These are phyloP conservation scores for Brachypterus glaber DNA, from an alignment of 2,888 invertebrate species.

Conservation along the genomic window DNA sequence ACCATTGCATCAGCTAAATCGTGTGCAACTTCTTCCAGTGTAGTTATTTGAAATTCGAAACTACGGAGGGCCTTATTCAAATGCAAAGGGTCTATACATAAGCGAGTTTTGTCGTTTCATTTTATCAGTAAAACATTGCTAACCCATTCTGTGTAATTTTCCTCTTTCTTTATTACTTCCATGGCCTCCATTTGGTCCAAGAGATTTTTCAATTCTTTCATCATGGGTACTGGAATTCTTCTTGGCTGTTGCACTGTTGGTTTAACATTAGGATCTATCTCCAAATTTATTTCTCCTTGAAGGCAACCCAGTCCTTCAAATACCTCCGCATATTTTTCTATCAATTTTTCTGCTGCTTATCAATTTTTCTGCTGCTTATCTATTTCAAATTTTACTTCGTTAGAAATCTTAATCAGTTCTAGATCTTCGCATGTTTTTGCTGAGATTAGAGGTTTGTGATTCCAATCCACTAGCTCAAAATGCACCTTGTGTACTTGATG, in stretches of 20 bases:
- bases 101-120: slow-evolving; percentile 12
- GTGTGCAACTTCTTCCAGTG: slow-evolving; percentile 15
- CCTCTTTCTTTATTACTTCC: slow-evolving; percentile 4
- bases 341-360: slow-evolving; percentile 5
- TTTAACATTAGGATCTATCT: slow-evolving; percentile 2
- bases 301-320: slow-evolving; percentile 10
- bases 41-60: slow-evolving; percentile 12
- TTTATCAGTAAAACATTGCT: slow-evolving; percentile 1
- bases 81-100: slow-evolving; percentile 17
- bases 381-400: slow-evolving; percentile 1
- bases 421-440: neutral
- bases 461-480: slow-evolving; percentile 3
- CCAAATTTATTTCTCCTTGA: slow-evolving; percentile 4
- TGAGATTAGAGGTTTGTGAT: neutral
- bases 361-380: slow-evolving; percentile 1
- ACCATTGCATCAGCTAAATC: slow-evolving; percentile 12
- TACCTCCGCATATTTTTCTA: slow-evolving; percentile 7
- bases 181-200: slow-evolving; percentile 2
- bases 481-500: neutral
- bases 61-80: slow-evolving; percentile 15
- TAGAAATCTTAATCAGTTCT: slow-evolving; percentile 2
- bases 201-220: neutral
- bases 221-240: slow-evolving; percentile 5
- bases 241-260: slow-evolving; percentile 5
- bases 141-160: slow-evolving; percentile 1